A percentile compares a stretch with the other conserved stretches of the same genome.
phyloP scores from a whole-genome alignment of 2,797 vertebrate genomes.

The Danio albolineatus region DNA sequence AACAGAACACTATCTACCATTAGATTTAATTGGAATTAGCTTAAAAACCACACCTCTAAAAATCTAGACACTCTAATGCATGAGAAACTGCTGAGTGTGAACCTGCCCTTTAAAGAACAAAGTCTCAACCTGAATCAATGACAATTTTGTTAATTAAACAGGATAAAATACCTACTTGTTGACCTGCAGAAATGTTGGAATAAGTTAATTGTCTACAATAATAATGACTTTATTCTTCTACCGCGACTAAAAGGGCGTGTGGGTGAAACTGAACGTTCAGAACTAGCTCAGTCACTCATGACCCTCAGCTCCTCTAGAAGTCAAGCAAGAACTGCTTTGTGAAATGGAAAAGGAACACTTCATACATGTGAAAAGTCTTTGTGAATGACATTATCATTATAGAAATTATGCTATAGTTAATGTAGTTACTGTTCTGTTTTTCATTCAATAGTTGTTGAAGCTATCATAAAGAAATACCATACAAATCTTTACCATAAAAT shows the following conservation, averaged over 20 bases:
- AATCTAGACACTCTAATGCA: neutral
- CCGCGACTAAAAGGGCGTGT: neutral
- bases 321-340: neutral
- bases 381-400: too few relatives aligned
- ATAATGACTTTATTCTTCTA: neutral
- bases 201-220: neutral
- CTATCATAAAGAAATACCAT: too few relatives aligned
- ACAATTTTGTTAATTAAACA: neutral
- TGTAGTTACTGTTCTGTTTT: neutral
- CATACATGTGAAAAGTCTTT: neutral
- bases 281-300: neutral
- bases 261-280: neutral
- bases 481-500: neutral
- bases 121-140: neutral
- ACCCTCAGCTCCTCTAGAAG: neutral
- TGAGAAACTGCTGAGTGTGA: neutral
- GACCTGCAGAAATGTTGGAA: neutral
- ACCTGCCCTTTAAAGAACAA: neutral
- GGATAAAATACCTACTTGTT: too few relatives aligned
- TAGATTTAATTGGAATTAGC: neutral
- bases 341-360: neutral
- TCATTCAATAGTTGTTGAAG: too few relatives aligned
- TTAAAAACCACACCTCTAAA: too few relatives aligned
- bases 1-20: too few relatives aligned
- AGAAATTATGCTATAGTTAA: neutral